Base-by-base conservation (phyloP, 1,140 invertebrate genomes). In the Bilobella aurantiaca region DNA sequence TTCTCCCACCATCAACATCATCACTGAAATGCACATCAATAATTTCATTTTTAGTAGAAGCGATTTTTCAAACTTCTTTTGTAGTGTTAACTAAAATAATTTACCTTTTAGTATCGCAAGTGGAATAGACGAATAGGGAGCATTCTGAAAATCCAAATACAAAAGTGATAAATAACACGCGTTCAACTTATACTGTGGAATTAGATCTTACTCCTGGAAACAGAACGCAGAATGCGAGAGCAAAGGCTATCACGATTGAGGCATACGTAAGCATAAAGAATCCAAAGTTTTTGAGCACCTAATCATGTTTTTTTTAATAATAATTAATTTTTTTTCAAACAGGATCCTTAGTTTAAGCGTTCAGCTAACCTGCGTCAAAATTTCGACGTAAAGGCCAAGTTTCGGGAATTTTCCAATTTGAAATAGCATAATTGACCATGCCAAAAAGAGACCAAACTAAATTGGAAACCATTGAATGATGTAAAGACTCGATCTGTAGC, bases 351-450 rank as follows among this genome's bases (percentile, higher is more conserved):
- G 34, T 53, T 53, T 59, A n/a, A n/a, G n/a, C n/a, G n/a, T n/a
- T n/a, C n/a, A n/a, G n/a, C n/a, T n/a, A n/a, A 89, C 88, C 80
- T 78, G 88, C 5, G 86, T 87, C 72, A 90, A 89, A 87, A 90
- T 90, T 76, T 91, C 88, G 1, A 91, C 84, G 69, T 90, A 91
- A 1, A 91, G 78, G 0, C 89, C 89, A 73, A 90, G 89, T 72
- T 87, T 87, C 49, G 89, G 89, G 77, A 91, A 90, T 62, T 88
- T 80, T 18, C 88, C 89, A 8, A 91, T 85, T 23, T 90, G 83
- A 80, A 90, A 85, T 85, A 91, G 87, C 3, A 91, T 76, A 73
- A 91, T 86, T 14, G 89, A 73, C 88, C 88, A 90, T 18, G 85
- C 83, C 8, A 90, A 76, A 37, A 91, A 84, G 71, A 90, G 85